phyloP scores from a whole-genome alignment of 2,888 invertebrate genomes.

The Bellardia pandia region DNA sequence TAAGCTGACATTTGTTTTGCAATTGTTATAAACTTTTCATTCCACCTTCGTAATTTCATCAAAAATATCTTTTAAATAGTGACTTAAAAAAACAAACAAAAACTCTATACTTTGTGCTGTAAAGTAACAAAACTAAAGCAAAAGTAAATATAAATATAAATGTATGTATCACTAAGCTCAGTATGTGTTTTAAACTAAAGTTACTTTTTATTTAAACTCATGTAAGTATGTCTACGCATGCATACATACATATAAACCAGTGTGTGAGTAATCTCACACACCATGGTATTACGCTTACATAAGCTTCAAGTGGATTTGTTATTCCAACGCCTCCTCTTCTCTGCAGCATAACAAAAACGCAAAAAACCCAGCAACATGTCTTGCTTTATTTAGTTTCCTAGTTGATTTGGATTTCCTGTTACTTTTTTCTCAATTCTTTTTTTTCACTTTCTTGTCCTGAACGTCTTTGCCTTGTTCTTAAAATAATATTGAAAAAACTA shows the following conservation, averaged over 20 bases:
- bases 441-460: background rate
- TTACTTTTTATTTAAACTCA: slow-evolving; percentile 43
- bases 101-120: slow-evolving; percentile 43
- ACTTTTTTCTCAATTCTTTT: background rate
- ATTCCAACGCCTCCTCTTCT: background rate
- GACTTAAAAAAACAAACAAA: slow-evolving; percentile 60
- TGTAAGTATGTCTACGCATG: background rate
- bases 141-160: background rate
- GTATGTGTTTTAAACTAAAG: slow-evolving; percentile 31
- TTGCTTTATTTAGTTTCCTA: slow-evolving; percentile 57
- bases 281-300: slow-evolving; percentile 69
- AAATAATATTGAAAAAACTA: background rate
- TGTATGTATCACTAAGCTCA: background rate
- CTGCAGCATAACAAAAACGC: background rate
- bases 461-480: slow-evolving; percentile 1
- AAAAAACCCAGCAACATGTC: background rate
- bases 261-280: slow-evolving; percentile 72
- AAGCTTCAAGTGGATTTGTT: slow-evolving; percentile 71
- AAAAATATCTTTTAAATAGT: slow-evolving; percentile 75
- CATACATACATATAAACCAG: background rate
- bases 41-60: background rate
- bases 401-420: slow-evolving; percentile 66
- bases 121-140: background rate
- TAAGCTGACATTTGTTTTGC: too few species aligned
- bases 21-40: background rate